Percentiles rank a stretch among this genome's conserved stretches.
Evolutionary conservation across 2,888 invertebrate species (phyloP).

Genomic region (Melolontha melolontha): DNA sequence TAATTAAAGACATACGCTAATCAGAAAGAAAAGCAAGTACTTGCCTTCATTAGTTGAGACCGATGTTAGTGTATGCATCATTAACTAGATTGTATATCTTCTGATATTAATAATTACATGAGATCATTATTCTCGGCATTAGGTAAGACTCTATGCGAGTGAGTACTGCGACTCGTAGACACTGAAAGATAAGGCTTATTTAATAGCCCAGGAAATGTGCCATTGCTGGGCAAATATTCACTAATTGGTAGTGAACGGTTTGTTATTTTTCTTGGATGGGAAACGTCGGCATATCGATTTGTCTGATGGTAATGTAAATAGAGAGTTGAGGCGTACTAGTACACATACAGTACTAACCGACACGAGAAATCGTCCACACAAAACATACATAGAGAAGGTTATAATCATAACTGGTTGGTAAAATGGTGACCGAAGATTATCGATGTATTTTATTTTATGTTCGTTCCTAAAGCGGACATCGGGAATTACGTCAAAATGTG

Average conservation of each 20-base stretch:
- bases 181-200: conserved; percentile 20
- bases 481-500: conserved; percentile 33
- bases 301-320: conserved; percentile 2
- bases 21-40: no score
- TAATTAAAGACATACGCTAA: no score
- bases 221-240: conserved; percentile 21
- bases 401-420: conserved; percentile 32
- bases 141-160: neutral
- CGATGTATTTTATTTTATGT: conserved; percentile 35
- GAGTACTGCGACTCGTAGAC: neutral
- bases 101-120: conserved; percentile 25
- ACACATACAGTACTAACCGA: no score
- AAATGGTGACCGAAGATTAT: conserved; percentile 30
- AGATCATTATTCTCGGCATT: conserved; percentile 12
- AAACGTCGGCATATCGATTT: conserved; percentile 9
- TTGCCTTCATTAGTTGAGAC: no score
- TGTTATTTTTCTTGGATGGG: conserved; percentile 8
- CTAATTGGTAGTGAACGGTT: conserved; percentile 19
- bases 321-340: no score
- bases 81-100: conserved; percentile 22
- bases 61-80: neutral
- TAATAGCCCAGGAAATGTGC: conserved; percentile 20
- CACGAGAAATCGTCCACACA: neutral
- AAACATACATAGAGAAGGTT: conserved; percentile 6
- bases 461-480: conserved; percentile 29